A percentile compares a stretch with the other conserved stretches of the same genome.
Evolutionary conservation across 2,888 invertebrate genomes (phyloP).

Genomic region (Plagodis pulveraria): DNA sequence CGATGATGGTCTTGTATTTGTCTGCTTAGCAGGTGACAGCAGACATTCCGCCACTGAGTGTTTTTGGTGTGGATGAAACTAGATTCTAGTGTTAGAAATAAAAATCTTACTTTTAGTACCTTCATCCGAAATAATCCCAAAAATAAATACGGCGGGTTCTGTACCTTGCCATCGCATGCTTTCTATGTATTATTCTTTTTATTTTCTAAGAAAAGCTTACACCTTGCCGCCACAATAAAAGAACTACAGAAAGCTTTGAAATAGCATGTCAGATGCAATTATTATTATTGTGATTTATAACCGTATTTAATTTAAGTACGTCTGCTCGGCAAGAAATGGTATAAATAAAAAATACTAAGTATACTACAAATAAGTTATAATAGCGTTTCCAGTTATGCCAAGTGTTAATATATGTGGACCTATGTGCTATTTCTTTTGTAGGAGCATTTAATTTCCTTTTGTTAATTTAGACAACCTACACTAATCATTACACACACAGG

Average conservation of each 20-base stretch:
- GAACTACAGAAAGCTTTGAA: slow-evolving; percentile 3
- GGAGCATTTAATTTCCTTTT: too few species aligned
- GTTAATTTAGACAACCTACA: too few species aligned
- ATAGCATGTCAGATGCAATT: slow-evolving; percentile 12
- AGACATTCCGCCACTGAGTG: too few species aligned
- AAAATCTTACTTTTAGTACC: too few species aligned
- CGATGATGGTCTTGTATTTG: too few species aligned
- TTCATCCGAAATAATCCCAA: too few species aligned
- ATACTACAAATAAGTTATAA: slow-evolving; percentile 31
- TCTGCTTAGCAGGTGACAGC: too few species aligned
- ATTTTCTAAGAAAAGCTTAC: background rate
- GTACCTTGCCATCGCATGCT: background rate
- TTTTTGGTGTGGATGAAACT: too few species aligned
- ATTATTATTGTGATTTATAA: slow-evolving; percentile 18
- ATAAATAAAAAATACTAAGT: slow-evolving; percentile 16
- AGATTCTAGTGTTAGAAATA: too few species aligned
- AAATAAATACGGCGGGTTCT: too few species aligned
- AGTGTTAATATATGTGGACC: slow-evolving; percentile 10
- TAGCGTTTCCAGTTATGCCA: slow-evolving; percentile 15
- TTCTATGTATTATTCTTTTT: background rate
- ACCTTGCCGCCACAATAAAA: background rate
- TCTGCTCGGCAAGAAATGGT: slow-evolving; percentile 24
- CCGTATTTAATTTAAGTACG: slow-evolving; percentile 29
- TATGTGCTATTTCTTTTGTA: too few species aligned
- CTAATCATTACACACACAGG: too few species aligned